These are phyloP conservation scores for Sarcophaga variegata DNA, from an alignment of 2,888 invertebrate species.

Conservation along the genomic window DNA sequence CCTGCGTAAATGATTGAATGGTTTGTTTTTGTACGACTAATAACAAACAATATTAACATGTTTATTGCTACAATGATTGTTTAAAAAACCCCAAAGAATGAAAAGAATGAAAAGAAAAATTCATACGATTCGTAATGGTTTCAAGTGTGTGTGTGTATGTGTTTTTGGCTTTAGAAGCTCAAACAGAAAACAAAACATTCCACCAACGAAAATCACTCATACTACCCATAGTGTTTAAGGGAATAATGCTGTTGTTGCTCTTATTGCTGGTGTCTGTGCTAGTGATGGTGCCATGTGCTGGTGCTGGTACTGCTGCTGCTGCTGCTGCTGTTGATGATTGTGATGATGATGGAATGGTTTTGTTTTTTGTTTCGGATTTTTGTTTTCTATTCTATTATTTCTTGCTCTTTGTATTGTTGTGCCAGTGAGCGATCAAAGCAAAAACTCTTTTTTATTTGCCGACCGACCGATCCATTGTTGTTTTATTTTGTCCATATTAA, in stretches of 20 bases:
- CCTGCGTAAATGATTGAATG: slow-evolving; percentile 14
- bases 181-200: slow-evolving; percentile 19
- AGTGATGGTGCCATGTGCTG: no score
- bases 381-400: slow-evolving; percentile 72
- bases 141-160: slow-evolving; percentile 12
- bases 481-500: slow-evolving; percentile 73
- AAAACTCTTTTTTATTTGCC: slow-evolving; percentile 75
- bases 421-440: slow-evolving; percentile 78
- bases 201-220: slow-evolving; percentile 3
- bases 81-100: slow-evolving; percentile 20
- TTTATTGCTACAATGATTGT: slow-evolving; percentile 59
- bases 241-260: no score
- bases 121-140: slow-evolving; percentile 60
- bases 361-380: slow-evolving; percentile 6
- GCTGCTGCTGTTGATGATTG: not conserved
- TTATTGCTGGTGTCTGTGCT: no score
- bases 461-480: slow-evolving; percentile 72
- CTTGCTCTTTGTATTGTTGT: slow-evolving; percentile 79
- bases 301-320: not conserved
- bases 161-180: slow-evolving; percentile 56
- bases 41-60: slow-evolving; percentile 66
- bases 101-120: slow-evolving; percentile 1
- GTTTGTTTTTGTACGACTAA: slow-evolving; percentile 56
- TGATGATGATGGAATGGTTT: slow-evolving; percentile 66
- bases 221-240: not conserved